phyloP scores from a whole-genome alignment of 2,113 vertebrate species.

The Jacana jacana region DNA sequence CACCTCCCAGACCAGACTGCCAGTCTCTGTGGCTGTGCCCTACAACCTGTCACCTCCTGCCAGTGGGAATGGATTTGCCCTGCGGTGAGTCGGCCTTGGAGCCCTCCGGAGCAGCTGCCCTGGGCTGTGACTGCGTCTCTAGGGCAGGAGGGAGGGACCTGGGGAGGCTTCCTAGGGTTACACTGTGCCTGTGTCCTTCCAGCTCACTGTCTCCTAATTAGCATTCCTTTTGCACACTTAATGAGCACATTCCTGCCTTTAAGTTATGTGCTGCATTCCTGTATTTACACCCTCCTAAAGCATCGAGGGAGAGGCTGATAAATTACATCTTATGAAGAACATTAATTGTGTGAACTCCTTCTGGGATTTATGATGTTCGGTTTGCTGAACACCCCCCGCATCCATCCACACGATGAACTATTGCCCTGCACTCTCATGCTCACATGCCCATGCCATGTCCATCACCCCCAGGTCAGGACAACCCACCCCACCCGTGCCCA shows the following conservation, averaged over 20 bases:
- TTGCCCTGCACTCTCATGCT: rapidly evolving
- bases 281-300: constrained; percentile 26
- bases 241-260: constrained; percentile 28
- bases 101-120: neutral
- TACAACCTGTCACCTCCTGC: neutral
- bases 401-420: rapidly evolving
- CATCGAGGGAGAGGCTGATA: constrained; percentile 34
- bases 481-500: neutral
- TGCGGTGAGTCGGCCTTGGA: rapidly evolving
- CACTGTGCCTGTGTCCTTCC: neutral
- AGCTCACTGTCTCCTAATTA: neutral
- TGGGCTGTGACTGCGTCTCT: neutral
- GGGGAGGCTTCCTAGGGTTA: neutral
- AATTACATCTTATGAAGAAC: neutral
- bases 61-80: neutral
- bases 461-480: neutral
- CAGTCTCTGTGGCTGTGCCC: rapidly evolving
- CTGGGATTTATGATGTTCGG: neutral
- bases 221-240: constrained; percentile 28
- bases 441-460: rapidly evolving
- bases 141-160: neutral
- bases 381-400: neutral
- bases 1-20: neutral
- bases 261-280: constrained; percentile 29
- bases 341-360: neutral